Percentiles rank a stretch among this genome's conserved stretches.
Evolutionary conservation across 2,113 vertebrate species (phyloP).

Genomic region (Pteruthius melanotis): DNA sequence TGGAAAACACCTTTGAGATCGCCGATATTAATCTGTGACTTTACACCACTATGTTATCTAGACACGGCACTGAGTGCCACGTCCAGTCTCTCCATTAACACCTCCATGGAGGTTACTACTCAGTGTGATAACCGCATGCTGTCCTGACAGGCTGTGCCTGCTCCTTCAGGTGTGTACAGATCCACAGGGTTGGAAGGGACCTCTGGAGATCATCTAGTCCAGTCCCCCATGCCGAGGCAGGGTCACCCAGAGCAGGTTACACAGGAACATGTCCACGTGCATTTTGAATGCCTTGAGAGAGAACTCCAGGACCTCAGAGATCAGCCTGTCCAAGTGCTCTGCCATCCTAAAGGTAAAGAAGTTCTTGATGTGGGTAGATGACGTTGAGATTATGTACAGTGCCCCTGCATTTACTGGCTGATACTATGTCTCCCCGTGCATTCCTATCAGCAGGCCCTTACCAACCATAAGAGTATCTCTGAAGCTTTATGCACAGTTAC

Average conservation of each 20-base stretch:
- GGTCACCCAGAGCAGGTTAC: not conserved
- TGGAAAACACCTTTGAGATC: not conserved
- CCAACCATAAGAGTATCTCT: too few relatives aligned
- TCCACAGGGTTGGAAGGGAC: not conserved
- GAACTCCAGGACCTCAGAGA: too few relatives aligned
- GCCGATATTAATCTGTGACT: not conserved
- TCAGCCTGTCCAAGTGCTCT: not conserved
- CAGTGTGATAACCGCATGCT: not conserved
- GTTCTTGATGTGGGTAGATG: too few relatives aligned
- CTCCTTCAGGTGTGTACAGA: not conserved
- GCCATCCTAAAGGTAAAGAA: too few relatives aligned
- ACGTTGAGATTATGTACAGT: accelerated
- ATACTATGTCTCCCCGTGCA: accelerated
- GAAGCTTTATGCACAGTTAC: accelerated
- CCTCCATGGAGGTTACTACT: not conserved
- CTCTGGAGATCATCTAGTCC: not conserved
- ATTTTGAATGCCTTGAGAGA: not conserved
- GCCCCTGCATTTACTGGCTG: accelerated
- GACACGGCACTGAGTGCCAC: not conserved
- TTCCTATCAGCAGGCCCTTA: accelerated
- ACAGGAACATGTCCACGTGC: too few relatives aligned
- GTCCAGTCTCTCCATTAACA: not conserved
- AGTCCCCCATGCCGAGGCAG: not conserved
- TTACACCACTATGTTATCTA: not conserved
- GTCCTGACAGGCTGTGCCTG: not conserved